A percentile compares a stretch with the other conserved stretches of the same genome.
Evolutionary conservation across 1,140 invertebrate species (phyloP).

Genomic region (Batillaria attramentaria): DNA sequence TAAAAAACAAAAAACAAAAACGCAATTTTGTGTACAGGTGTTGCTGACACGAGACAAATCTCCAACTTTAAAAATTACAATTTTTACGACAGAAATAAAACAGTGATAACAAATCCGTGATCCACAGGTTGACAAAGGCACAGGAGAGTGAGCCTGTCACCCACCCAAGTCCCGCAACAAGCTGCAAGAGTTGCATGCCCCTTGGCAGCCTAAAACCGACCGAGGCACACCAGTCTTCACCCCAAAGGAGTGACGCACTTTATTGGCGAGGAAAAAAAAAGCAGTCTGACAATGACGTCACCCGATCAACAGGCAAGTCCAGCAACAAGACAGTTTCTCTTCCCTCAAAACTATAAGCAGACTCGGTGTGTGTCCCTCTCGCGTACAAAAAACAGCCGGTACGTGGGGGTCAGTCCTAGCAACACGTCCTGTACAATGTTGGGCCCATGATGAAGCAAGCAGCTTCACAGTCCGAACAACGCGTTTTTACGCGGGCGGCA

Average conservation of each 20-base stretch:
- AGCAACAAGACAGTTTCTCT: not conserved
- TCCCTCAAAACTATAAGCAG: not conserved
- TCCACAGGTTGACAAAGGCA: constrained; percentile 5
- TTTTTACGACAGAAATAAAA: no score
- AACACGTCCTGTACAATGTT: constrained; percentile 17
- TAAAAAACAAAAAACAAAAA: not conserved
- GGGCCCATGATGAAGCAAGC: constrained; percentile 15
- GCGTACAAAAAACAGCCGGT: not conserved
- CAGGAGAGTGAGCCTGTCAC: constrained; percentile 8
- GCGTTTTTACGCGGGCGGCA: not conserved
- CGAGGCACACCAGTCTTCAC: no score
- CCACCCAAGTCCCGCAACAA: no score
- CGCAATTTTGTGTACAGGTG: no score
- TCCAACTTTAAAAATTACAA: no score
- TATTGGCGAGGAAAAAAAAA: no score
- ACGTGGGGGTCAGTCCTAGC: not conserved
- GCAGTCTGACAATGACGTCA: not conserved
- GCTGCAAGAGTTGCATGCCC: no score
- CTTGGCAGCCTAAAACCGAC: no score
- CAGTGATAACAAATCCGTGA: no score
- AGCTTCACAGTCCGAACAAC: not conserved
- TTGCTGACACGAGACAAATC: no score
- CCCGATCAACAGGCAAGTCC: not conserved
- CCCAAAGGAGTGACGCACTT: no score
- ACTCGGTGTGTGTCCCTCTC: no score